Evolutionary conservation across 2,113 vertebrate species (phyloP).

Genomic region (Lepisosteus osseus): DNA sequence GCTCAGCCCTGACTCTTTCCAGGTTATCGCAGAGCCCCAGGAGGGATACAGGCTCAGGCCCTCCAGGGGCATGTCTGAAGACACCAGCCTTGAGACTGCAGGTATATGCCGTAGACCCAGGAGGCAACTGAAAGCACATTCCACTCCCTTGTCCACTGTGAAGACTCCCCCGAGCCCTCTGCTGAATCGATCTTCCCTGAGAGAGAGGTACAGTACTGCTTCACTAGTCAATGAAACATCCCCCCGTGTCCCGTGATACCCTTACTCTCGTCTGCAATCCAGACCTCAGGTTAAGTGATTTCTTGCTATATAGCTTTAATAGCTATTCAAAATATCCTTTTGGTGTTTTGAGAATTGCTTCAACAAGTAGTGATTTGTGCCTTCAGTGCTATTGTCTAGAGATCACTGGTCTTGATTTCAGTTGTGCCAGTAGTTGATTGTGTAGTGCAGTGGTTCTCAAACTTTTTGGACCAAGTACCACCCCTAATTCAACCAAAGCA

Average conservation of each 20-base stretch:
- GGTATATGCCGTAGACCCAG: slow-evolving; percentile 35
- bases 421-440: too few relatives aligned
- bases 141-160: slow-evolving; percentile 48
- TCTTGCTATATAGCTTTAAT: neutral
- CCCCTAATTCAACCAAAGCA: too few relatives aligned
- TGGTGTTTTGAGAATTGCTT: too few relatives aligned
- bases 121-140: slow-evolving; percentile 34
- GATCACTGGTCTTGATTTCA: too few relatives aligned
- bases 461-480: too few relatives aligned
- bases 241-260: neutral
- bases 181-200: slow-evolving; percentile 71
- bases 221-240: neutral
- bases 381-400: too few relatives aligned
- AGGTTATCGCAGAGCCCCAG: slow-evolving; percentile 53
- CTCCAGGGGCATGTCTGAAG: slow-evolving; percentile 42
- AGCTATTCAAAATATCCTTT: too few relatives aligned
- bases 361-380: too few relatives aligned
- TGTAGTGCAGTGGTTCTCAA: too few relatives aligned
- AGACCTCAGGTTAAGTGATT: neutral
- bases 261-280: too few relatives aligned
- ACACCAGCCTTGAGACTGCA: slow-evolving; percentile 29
- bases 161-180: slow-evolving; percentile 61
- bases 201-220: slow-evolving; percentile 73
- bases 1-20: slow-evolving; percentile 19
- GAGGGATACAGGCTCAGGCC: slow-evolving; percentile 48